Evolutionary conservation across 2,113 vertebrate genomes (phyloP).

Genomic region (Telmatochromis bifrenatus): DNA sequence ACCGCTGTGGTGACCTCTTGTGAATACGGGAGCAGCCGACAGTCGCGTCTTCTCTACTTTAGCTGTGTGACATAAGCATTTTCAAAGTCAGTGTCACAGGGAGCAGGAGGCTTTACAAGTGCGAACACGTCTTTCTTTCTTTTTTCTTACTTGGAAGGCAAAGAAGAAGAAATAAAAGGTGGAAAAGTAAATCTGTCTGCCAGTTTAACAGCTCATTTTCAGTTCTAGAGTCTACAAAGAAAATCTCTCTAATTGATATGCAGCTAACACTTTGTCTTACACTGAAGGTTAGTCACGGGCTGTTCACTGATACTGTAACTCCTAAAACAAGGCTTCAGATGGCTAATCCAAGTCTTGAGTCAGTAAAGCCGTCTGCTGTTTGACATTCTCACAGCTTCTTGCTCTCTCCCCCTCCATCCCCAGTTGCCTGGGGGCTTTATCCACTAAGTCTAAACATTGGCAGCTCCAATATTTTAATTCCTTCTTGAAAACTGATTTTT

Average conservation of each 20-base stretch:
- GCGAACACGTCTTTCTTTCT: not conserved
- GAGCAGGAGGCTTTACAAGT: not conserved
- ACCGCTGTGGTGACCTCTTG: not conserved
- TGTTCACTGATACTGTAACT: slow-evolving; percentile 7
- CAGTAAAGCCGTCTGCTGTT: slow-evolving; percentile 44
- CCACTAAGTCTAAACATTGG: slow-evolving; percentile 67
- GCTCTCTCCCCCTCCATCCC: not conserved
- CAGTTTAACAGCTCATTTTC: not conserved
- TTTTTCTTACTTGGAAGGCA: not conserved
- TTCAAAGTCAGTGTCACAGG: not conserved
- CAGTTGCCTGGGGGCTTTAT: slow-evolving; percentile 49
- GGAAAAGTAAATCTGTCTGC: not conserved
- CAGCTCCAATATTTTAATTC: slow-evolving; percentile 49
- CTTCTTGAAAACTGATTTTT: slow-evolving; percentile 31
- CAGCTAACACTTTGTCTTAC: slow-evolving; percentile 16
- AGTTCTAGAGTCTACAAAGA: not conserved
- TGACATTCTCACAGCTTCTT: slow-evolving; percentile 52
- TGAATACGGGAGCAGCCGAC: not conserved
- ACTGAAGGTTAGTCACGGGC: not conserved
- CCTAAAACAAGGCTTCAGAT: slow-evolving; percentile 33
- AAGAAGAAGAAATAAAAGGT: not conserved
- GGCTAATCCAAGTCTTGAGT: slow-evolving; percentile 42
- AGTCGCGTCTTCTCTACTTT: not conserved
- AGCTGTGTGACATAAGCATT: not conserved
- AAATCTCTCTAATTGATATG: slow-evolving; percentile 16